Base-by-base conservation (phyloP, 2,888 invertebrate species). In the Xanthia icteritia region DNA sequence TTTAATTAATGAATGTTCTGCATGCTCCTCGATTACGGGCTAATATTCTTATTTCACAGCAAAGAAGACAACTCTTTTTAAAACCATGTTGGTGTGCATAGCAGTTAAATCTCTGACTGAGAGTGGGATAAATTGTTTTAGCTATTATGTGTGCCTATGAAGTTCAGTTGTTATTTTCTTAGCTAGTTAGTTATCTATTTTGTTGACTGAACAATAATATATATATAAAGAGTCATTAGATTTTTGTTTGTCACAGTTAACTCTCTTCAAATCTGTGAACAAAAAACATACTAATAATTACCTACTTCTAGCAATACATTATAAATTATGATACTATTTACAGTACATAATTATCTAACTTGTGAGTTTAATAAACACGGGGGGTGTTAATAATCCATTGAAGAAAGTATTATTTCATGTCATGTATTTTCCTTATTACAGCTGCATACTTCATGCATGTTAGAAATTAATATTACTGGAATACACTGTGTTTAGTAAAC, bases 381-480 rank as follows among this genome's bases (percentile, higher is more conserved):
- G 9, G 56, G 68, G 48, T 13, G 13, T 63, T 27, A 45, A 74
- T 60, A 63, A 79, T 31, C 15, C 31, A 75, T 51, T 27, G 20
- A 63, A 69, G 51, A 76, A 84, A 73, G 58, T 76, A 42, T 51
- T 66, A 81, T 75, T 75, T 51, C 68, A 75, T 68, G 48, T 9
- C 13, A 75, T 61, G 58, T 15, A 45, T 45, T 74, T 61, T 58
- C 56, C 51, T 31, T 58, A 58, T 31, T 48, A 23, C 9, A 72
- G 13, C n/a, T 72, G 72, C 72, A 64, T 31, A 73, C 36, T 70
- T 51, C n/a, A 58, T 36, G 69, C 65, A 80, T 72, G 27, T 63
- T 76, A 42, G 23, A 42, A 60, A 70, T 73, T 20, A 73, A 71
- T 71, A 76, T 84, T n/a, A 76, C 60, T 70, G n/a, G 54, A 84